Base-by-base conservation (phyloP, 1,140 invertebrate genomes). In the Papilio aristodemus region DNA sequence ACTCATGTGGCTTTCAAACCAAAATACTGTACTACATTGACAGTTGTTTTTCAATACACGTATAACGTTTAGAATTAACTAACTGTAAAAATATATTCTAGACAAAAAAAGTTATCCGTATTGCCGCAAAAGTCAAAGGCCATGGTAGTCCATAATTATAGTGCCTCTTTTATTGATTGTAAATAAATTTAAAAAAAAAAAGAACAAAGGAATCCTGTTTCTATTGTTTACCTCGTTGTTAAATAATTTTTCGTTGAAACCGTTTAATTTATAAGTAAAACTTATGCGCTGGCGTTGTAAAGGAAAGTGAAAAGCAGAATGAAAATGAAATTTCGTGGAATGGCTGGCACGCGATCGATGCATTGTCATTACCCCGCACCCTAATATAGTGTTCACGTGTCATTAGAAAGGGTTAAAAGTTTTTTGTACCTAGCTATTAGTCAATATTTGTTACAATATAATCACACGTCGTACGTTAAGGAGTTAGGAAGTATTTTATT, bases 231-330 rank as follows among this genome's bases (percentile, higher is more conserved):
- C 17, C 39, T 13, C 39, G 3, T n/a, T 41, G 17, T 46, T 9
- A 10, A 19, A 17, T 19, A 19, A 46, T 2, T 46, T 9, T 46
- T 46, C 43, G 8, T 8, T 1, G 8, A 46, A 50, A 19, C 0
- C 19, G 19, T 22, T 10, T 19, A 22, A 19, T 46, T 46, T 22
- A 72, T 41, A 68, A 71, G 63, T 68, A 50, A 67, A 78, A 71
- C 75, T 79, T 68, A 77, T 78, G 39, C 69, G 66, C 71, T 36
- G 17, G 32, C 38, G 25, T 17, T 37, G 36, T 67, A 22, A 46
- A 37, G 19, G 68, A 80, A 78, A 78, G 71, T 77, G 69, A 79
- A 80, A 60, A 58, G 72, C 25, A 19, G 38, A 73, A 57, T 60
- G 66, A 50, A 37, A 64, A 54, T 6, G 46, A 62, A 67, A 63